Conservation (phyloP, 2,888 invertebrate species). For the Thymelicus lineola region DNA sequence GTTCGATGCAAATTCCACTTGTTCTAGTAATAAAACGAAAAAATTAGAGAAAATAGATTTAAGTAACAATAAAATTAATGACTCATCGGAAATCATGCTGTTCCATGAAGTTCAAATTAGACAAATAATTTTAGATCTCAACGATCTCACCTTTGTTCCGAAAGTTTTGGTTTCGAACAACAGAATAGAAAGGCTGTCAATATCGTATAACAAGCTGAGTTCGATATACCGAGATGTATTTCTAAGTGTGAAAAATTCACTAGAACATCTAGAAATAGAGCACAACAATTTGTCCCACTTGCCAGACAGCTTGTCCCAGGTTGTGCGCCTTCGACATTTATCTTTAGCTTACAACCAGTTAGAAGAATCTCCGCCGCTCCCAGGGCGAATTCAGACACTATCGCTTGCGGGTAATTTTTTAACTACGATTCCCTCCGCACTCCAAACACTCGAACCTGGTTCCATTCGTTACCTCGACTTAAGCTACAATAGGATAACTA, state of each 20-base stretch:
- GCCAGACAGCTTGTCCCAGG: conserved; percentile 88
- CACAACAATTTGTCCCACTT: conserved; percentile 90
- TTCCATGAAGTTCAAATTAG: conserved; percentile 90
- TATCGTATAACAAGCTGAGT: conserved; percentile 91
- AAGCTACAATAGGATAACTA: conserved; percentile 93
- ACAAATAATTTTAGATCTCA: conserved; percentile 93
- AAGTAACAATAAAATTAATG: conserved; percentile 92
- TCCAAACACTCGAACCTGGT: conserved; percentile 90
- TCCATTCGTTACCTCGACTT: conserved; percentile 92
- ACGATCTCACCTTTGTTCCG: conserved; percentile 89
- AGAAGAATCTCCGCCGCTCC: conserved; percentile 86
- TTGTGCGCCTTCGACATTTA: conserved; percentile 90
- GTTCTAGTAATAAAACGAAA: conserved; percentile 82
- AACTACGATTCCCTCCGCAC: conserved; percentile 88
- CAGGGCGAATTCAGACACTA: conserved; percentile 89
- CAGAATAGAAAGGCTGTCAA: conserved; percentile 90
- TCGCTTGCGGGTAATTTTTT: conserved; percentile 93
- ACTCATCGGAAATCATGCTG: conserved; percentile 87
- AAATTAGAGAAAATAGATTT: conserved; percentile 93
- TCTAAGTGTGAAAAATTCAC: conserved; percentile 88
- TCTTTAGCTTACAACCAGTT: conserved; percentile 92
- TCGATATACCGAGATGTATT: conserved; percentile 90
- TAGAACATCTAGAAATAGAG: conserved; percentile 94
- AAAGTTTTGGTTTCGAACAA: conserved; percentile 88
- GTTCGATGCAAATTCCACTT: conserved; percentile 66